phyloP scores from a whole-genome alignment of 2,113 vertebrate genomes.

The Neolamprologus falcicula region DNA sequence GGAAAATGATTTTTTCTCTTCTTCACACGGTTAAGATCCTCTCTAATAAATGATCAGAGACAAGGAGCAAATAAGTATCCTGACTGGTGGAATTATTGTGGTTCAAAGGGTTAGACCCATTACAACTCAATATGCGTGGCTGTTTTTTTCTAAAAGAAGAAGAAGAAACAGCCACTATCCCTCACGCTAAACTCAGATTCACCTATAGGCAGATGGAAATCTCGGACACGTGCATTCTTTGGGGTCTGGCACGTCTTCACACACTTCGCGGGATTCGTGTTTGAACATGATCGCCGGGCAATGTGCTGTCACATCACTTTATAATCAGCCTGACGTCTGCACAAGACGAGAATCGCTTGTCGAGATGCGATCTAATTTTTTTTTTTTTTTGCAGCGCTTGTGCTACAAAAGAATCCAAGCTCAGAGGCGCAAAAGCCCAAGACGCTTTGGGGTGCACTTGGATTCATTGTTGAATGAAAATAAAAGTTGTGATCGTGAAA shows the following conservation, averaged over 20 bases:
- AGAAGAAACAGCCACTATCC: not conserved
- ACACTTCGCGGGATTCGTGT: slow-evolving; percentile 61
- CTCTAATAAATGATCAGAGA: not conserved
- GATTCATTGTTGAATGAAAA: not conserved
- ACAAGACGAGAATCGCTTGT: not conserved
- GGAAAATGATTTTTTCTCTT: not conserved
- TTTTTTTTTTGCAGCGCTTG: not conserved
- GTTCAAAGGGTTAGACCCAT: not conserved
- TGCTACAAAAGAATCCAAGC: not conserved
- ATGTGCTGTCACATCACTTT: slow-evolving; percentile 49
- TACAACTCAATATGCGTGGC: not conserved
- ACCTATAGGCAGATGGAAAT: slow-evolving; percentile 45
- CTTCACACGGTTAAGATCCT: not conserved
- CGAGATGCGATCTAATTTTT: not conserved
- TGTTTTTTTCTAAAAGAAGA: not conserved
- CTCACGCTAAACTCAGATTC: not conserved
- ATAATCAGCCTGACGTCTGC: slow-evolving; percentile 1
- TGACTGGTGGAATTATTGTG: not conserved
- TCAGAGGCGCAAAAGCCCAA: not conserved
- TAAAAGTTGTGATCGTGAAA: not conserved
- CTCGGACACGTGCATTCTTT: slow-evolving; percentile 53
- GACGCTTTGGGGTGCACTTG: not conserved
- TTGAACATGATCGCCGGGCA: slow-evolving; percentile 62
- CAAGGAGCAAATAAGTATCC: not conserved
- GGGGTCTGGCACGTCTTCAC: slow-evolving; percentile 26